Base-by-base conservation (phyloP, 2,888 invertebrate genomes). In the Colletes collaris region DNA sequence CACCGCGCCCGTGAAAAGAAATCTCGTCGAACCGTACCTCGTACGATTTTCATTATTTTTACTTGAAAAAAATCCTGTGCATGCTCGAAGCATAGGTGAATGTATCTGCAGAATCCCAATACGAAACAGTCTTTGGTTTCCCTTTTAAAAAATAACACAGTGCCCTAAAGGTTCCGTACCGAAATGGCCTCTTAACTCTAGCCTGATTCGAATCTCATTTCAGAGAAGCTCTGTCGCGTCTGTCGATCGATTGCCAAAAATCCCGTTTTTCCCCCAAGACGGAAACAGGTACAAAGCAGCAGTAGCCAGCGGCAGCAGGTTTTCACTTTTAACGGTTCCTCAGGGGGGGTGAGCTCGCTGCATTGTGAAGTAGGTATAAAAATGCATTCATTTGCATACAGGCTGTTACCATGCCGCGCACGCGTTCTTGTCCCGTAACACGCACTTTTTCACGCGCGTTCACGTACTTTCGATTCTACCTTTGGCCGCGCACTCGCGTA, bases 301-400 rank as follows among this genome's bases (percentile, higher is more conserved):
- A 72, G 52, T 19, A 35, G 56, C 19, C 52, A 76, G 72, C 59
- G 76, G 86, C 88, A 91, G 90, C 91, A 91, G 91, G 92, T 92
- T 92, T 92, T 88, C 89, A 89, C 90, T 92, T 92, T 91, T 90
- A 92, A 92, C 92, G 92, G 92, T 92, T 90, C 90, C 87, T 86
- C 87, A 75, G 72, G 83, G 86, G 87, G 89, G 89, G 80, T 68
- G 79, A 76, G 44, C 65, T 76, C 75, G 82, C 60, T 84, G 88
- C 83, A 90, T 90, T 89, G 90, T 89, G 85, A 86, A 86, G 86
- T 87, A 84, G 86, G 78, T 85, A 88, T 90, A 91, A 91, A 91
- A 92, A 92, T 90, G 90, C 90, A 88, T 89, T 90, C 89, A 92
- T 92, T 92, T 92, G 89, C 92, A 92, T 92, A 92, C 88, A 88